Evolutionary conservation across 1,140 invertebrate genomes (phyloP).

Genomic region (Aphaenogaster floridana): DNA sequence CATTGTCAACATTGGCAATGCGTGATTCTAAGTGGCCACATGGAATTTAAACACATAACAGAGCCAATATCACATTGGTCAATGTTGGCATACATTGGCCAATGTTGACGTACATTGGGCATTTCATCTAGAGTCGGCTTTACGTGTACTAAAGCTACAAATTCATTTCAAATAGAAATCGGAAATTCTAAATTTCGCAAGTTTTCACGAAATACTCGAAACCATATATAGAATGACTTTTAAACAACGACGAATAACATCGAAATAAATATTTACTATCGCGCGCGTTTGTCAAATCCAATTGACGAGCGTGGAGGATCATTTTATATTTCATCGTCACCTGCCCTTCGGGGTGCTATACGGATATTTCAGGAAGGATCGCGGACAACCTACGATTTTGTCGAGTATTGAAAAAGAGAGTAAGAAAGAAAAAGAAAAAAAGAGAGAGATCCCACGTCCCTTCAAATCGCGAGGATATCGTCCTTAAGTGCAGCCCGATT

Average conservation of each 20-base stretch:
- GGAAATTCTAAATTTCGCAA: neutral
- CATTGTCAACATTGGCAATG: too few species aligned
- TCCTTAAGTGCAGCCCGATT: constrained; percentile 58
- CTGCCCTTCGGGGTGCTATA: neutral
- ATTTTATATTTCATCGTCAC: constrained; percentile 41
- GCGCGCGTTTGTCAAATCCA: constrained; percentile 41
- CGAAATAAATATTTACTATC: constrained; percentile 36
- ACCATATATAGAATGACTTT: constrained; percentile 9
- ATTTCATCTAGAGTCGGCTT: too few species aligned
- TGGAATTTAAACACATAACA: too few species aligned
- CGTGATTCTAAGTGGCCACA: too few species aligned
- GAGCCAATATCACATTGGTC: too few species aligned
- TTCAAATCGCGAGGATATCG: constrained; percentile 37
- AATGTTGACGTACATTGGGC: too few species aligned
- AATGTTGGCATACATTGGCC: too few species aligned
- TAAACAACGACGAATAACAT: neutral
- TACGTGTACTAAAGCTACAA: neutral
- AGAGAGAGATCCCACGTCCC: neutral
- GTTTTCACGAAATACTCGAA: neutral
- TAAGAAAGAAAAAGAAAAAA: neutral
- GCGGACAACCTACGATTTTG: neutral
- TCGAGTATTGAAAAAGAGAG: neutral
- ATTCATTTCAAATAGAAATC: constrained; percentile 1
- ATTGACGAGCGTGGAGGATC: neutral
- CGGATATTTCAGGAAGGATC: constrained; percentile 9